phyloP scores from a whole-genome alignment of 2,113 vertebrate species.

The Perca fluviatilis region DNA sequence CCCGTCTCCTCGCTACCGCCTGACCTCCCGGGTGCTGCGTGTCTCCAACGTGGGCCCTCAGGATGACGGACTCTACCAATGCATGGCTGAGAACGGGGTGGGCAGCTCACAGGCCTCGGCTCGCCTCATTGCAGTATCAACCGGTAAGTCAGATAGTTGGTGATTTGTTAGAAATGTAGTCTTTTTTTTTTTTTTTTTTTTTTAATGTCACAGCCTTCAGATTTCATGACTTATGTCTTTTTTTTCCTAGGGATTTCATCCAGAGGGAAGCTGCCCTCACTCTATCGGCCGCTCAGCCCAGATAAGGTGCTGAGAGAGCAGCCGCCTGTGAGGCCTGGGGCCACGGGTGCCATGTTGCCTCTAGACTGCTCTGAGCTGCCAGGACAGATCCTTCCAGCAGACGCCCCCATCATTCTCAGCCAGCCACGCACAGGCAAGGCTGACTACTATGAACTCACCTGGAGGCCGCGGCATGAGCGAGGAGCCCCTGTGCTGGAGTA shows the following conservation, averaged over 20 bases:
- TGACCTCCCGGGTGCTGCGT: slow-evolving; percentile 82
- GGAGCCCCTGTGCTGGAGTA: slow-evolving; percentile 91
- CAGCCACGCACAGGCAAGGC: slow-evolving; percentile 94
- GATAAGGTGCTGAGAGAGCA: slow-evolving; percentile 85
- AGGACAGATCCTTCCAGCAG: slow-evolving; percentile 85
- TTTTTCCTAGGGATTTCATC: slow-evolving; percentile 65
- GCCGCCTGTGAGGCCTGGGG: slow-evolving; percentile 75
- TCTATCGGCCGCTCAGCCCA: slow-evolving; percentile 79
- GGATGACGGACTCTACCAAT: slow-evolving; percentile 96
- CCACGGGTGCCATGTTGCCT: slow-evolving; percentile 71
- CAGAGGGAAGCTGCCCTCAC: slow-evolving; percentile 75
- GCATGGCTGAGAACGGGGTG: slow-evolving; percentile 95
- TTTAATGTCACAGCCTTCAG: background rate
- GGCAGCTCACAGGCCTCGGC: slow-evolving; percentile 94
- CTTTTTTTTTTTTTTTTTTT: background rate
- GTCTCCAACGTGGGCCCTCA: slow-evolving; percentile 90
- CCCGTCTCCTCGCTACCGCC: slow-evolving; percentile 86
- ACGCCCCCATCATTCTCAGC: slow-evolving; percentile 96
- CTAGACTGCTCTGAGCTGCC: slow-evolving; percentile 84
- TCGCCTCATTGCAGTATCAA: slow-evolving; percentile 87
- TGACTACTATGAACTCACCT: slow-evolving; percentile 94
- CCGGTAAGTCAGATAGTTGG: slow-evolving; percentile 78
- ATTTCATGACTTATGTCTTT: background rate
- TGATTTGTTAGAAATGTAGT: background rate
- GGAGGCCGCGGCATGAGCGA: slow-evolving; percentile 92